A percentile compares a stretch with the other conserved stretches of the same genome.
These are phyloP conservation scores for Stenodera caucasica DNA, from an alignment of 2,888 invertebrate genomes.

Conservation along the genomic window DNA sequence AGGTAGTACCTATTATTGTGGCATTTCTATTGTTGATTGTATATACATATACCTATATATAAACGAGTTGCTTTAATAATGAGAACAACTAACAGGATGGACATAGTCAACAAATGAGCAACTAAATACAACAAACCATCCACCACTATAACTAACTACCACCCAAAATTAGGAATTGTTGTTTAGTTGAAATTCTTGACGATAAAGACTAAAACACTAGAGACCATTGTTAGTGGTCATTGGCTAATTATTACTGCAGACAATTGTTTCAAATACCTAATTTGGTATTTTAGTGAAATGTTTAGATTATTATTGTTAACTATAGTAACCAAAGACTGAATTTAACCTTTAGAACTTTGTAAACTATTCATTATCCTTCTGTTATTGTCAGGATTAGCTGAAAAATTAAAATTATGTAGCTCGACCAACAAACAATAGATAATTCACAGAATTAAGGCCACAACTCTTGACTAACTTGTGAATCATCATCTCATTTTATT, in stretches of 20 bases:
- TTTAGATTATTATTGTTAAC: neutral
- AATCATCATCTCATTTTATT: no score
- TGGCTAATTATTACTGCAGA: neutral
- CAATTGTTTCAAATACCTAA: neutral
- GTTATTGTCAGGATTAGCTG: no score
- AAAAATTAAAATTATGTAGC: no score
- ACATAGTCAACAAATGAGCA: neutral
- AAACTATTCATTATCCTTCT: neutral
- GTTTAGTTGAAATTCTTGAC: neutral
- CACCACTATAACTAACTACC: neutral
- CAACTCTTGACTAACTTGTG: no score
- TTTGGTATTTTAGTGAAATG: neutral
- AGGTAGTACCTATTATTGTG: constrained; percentile 16
- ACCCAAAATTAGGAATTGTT: neutral
- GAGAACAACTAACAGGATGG: constrained; percentile 11
- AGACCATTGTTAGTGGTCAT: neutral
- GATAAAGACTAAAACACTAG: neutral
- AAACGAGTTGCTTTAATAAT: constrained; percentile 5
- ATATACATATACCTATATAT: neutral
- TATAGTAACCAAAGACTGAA: neutral
- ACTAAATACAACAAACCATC: neutral
- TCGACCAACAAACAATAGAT: no score
- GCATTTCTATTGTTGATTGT: constrained; percentile 7
- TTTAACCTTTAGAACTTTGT: neutral
- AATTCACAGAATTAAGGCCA: no score